Conservation (phyloP, 1,140 invertebrate species). For the Sminthurides bifidus region DNA sequence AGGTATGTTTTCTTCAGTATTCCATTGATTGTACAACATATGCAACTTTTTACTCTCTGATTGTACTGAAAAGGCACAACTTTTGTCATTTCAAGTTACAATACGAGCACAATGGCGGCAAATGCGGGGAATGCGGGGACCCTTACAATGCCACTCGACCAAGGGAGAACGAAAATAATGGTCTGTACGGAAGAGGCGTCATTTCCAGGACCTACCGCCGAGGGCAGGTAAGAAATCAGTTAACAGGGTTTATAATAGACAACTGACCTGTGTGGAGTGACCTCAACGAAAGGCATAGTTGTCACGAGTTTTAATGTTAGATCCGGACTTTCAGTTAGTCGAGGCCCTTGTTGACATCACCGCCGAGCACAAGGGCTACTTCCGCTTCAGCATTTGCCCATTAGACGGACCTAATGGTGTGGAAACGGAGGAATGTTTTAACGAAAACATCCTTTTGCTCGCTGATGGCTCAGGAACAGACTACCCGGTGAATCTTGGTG, state of each 20-base stretch:
- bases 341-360: not conserved
- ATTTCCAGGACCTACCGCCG: slow-evolving; percentile 38
- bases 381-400: slow-evolving; percentile 3
- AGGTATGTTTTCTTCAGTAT: slow-evolving; percentile 37
- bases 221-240: slow-evolving; percentile 31
- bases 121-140: slow-evolving; percentile 42
- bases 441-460: slow-evolving; percentile 39
- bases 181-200: slow-evolving; percentile 40
- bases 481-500: slow-evolving; percentile 27
- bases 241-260: not conserved
- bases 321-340: not conserved
- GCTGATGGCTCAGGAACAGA: slow-evolving; percentile 37
- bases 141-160: slow-evolving; percentile 34
- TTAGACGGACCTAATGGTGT: not conserved
- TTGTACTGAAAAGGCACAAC: slow-evolving; percentile 42
- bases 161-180: slow-evolving; percentile 44
- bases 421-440: slow-evolving; percentile 50
- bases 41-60: slow-evolving; percentile 29
- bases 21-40: not conserved
- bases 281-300: not conserved
- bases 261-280: too few species aligned
- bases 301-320: not conserved
- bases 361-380: not conserved
- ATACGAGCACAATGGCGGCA: slow-evolving; percentile 35
- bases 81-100: slow-evolving; percentile 24